phyloP scores from a whole-genome alignment of 2,797 vertebrate species.

The Muscicapa striata region DNA sequence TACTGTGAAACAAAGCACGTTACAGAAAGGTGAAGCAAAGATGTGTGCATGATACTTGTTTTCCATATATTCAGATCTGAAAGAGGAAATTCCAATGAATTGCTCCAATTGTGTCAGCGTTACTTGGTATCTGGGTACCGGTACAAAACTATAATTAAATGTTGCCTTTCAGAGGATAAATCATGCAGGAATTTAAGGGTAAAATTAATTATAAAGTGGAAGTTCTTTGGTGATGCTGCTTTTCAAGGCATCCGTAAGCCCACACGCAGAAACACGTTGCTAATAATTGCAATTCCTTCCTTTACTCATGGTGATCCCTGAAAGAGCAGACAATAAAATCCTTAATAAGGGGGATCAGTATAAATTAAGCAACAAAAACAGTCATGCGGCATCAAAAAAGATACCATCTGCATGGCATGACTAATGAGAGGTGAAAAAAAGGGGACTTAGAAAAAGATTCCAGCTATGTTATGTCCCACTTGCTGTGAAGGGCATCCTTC shows the following conservation, averaged over 20 bases:
- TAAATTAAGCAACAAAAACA: background rate
- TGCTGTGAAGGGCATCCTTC: background rate
- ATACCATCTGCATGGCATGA: background rate
- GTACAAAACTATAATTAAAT: conserved; percentile 57
- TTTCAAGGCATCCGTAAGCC: conserved; percentile 33
- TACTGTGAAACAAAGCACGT: background rate
- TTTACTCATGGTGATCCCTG: conserved; percentile 11
- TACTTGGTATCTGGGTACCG: conserved; percentile 38
- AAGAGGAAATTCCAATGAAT: conserved; percentile 69
- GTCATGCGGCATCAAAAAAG: background rate
- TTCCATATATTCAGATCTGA: conserved; percentile 1
- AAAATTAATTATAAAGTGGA: conserved; percentile 64
- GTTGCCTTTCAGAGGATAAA: conserved; percentile 52
- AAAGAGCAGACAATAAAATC: conserved; percentile 23
- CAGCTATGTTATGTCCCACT: background rate
- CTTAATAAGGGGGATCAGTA: conserved; percentile 10
- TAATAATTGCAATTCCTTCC: conserved; percentile 13
- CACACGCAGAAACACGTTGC: background rate
- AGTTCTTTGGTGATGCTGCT: conserved; percentile 21
- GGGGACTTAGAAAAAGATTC: background rate
- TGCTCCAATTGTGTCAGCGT: conserved; percentile 43
- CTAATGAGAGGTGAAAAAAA: background rate
- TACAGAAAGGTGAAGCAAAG: background rate
- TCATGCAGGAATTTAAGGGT: conserved; percentile 41
- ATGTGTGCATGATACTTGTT: background rate